Evolutionary conservation across 1,140 invertebrate species (phyloP), one percentile per base, ranked within the genome.

Genomic region (Drosophila sp.): DNA sequence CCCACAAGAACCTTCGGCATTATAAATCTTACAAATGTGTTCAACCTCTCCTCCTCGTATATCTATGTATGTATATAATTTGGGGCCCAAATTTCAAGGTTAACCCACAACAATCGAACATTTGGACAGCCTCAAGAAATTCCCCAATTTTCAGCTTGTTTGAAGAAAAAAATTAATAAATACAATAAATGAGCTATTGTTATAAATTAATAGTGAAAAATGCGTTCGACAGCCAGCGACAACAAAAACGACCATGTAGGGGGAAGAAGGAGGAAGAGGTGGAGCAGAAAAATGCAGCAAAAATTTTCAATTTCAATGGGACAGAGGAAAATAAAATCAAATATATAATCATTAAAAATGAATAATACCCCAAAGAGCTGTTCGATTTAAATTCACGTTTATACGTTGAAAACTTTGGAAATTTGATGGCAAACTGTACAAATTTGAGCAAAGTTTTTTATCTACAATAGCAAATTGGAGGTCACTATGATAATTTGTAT

Each of bases 71-170:
- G 8, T 32, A 32, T 56, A 56, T 58, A 58, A 58, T 58, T 58
- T 58, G 17, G 7, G 17, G 56, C 32, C 56, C 56, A 32, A 17
- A 35, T 58, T 58, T 58, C 56, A 58, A 58, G 35, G 60, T 61
- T 61, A 41, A 61, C 58, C 38, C 23, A 61, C 58, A 27, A 60
- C 4, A 25, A 23, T 44, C 60, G n/a, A 29, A 61, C 44, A 58
- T 64, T 74, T 57, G 66, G 66, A 63, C 63, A 78, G 35, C 38
- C 35, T 58, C 73, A 66, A 72, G 66, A 76, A 69, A 76, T 73
- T 76, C 70, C 76, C 77, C 70, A 70, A 79, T 79, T 79, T 78
- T 77, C 71, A 35, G 78, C 78, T 78, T 75, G 68, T 80, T 80
- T 78, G 78, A 70, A 69, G 55, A 63, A 25, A 50, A 50, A 50